Percentiles rank a stretch among this genome's conserved stretches.
These are phyloP conservation scores for Megathymus violae DNA, from an alignment of 1,140 invertebrate genomes.

Conservation along the genomic window DNA sequence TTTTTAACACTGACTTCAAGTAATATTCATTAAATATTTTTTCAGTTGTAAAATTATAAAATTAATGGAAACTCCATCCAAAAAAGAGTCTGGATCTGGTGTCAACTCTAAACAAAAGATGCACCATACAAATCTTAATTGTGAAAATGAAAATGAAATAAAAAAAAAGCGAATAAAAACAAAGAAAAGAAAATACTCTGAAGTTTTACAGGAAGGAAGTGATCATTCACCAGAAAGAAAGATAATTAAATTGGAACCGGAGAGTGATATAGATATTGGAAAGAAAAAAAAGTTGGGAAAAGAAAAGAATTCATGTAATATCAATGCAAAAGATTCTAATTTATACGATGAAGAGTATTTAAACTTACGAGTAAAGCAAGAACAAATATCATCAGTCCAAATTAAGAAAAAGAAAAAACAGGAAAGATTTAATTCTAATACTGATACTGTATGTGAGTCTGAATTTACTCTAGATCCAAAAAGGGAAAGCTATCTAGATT, in stretches of 20 bases:
- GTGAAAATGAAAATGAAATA: conserved; percentile 1
- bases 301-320: conserved; percentile 6
- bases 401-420: conserved; percentile 16
- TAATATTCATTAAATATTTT: background rate
- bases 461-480: background rate
- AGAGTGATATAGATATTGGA: conserved; percentile 47
- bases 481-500: conserved; percentile 34
- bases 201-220: conserved; percentile 16
- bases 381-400: conserved; percentile 22
- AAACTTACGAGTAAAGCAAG: conserved; percentile 47
- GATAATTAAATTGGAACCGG: conserved; percentile 48
- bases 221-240: conserved; percentile 40
- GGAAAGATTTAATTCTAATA: background rate
- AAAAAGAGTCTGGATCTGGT: background rate
- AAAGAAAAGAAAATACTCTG: conserved; percentile 45
- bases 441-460: background rate
- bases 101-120: background rate
- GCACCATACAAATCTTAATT: background rate
- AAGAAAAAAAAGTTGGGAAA: conserved; percentile 41
- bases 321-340: conserved; percentile 28
- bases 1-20: too few relatives aligned
- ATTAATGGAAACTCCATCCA: background rate
- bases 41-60: conserved; percentile 3
- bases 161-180: conserved; percentile 34
- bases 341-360: conserved; percentile 45